Conservation (phyloP, 2,113 vertebrate species). For the Andinoacara biseriatus region DNA sequence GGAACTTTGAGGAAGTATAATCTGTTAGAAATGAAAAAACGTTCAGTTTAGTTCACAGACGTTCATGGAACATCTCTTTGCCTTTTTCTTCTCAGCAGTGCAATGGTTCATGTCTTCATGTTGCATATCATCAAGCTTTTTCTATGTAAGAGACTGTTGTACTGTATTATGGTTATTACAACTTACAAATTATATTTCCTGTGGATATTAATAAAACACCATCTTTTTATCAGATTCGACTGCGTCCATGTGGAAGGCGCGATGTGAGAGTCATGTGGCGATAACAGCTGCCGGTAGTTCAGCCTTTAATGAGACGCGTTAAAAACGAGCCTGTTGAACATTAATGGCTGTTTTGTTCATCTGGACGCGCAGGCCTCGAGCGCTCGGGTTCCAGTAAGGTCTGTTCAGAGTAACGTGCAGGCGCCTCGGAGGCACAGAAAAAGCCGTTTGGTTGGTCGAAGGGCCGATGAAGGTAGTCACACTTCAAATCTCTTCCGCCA, state of each 20-base stretch:
- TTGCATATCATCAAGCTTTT: constrained; percentile 80
- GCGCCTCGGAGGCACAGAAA: neutral
- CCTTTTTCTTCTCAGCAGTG: constrained; percentile 72
- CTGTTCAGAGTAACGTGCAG: neutral
- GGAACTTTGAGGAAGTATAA: constrained; percentile 6
- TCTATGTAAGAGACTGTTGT: constrained; percentile 81
- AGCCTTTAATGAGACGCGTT: neutral
- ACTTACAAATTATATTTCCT: constrained; percentile 80
- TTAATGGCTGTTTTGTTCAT: neutral
- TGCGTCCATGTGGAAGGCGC: constrained; percentile 14
- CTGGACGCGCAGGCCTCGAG: neutral
- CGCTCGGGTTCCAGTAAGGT: neutral
- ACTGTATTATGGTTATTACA: constrained; percentile 80
- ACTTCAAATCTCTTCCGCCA: constrained; percentile 29
- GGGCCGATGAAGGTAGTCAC: neutral
- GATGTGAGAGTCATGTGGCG: constrained; percentile 19
- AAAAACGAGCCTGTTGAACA: neutral
- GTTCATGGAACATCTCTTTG: constrained; percentile 64
- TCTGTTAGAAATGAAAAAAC: neutral
- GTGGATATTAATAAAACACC: constrained; percentile 89
- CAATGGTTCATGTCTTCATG: constrained; percentile 76
- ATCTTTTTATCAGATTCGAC: constrained; percentile 71
- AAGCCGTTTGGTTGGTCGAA: fast-evolving
- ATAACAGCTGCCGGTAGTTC: constrained; percentile 10
- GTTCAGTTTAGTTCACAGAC: constrained; percentile 51